A percentile compares a stretch with the other conserved stretches of the same genome.
Conservation (phyloP, 2,888 invertebrate genomes). For the Quadroppia sp. region DNA sequence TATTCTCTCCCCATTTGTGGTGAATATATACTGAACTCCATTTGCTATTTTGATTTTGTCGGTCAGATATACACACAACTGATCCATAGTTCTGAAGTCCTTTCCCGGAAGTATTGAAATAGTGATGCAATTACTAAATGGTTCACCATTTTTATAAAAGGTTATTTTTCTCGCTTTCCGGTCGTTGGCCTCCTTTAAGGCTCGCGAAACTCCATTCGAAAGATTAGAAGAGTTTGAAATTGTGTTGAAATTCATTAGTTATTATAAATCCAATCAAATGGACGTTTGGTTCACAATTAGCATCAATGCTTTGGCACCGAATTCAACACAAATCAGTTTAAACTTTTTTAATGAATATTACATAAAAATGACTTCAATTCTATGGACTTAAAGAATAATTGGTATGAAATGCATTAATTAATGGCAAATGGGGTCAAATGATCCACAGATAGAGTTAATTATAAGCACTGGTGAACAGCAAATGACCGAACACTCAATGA, state of each 20-base stretch:
- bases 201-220: conserved; percentile 37
- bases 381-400: background rate
- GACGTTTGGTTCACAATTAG: background rate
- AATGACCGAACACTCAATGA: too few relatives aligned
- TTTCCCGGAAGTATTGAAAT: conserved; percentile 81
- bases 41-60: conserved; percentile 74
- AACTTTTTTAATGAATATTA: too few relatives aligned
- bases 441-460: background rate
- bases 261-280: background rate
- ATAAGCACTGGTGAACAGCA: background rate
- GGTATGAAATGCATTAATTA: background rate
- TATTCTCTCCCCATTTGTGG: conserved; percentile 83
- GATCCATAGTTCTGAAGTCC: conserved; percentile 78
- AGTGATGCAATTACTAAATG: conserved; percentile 82
- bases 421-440: conserved; percentile 31
- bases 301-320: background rate
- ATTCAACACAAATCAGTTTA: too few relatives aligned
- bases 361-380: background rate
- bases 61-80: conserved; percentile 77
- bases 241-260: conserved; percentile 17
- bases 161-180: conserved; percentile 63
- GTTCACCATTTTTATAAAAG: conserved; percentile 90
- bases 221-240: background rate
- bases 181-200: conserved; percentile 42
- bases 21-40: conserved; percentile 85